phyloP scores from a whole-genome alignment of 1,140 invertebrate genomes.

The honey bee (Apis mellifera) region Amel_HAv3.1 CM009936.2:8275501-8276000 shows the following conservation, averaged over 20 bases:
- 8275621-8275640: constrained; percentile 1
- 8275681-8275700: constrained; percentile 27
- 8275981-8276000: constrained; percentile 8
- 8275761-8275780: neutral
- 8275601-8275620: constrained; percentile 32
- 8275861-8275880: constrained; percentile 37
- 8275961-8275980: constrained; percentile 52
- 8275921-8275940: neutral
- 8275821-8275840: neutral
- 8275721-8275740: constrained; percentile 22
- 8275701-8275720: constrained; percentile 54
- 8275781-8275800: neutral
- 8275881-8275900: neutral
- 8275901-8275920: neutral
- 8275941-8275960: constrained; percentile 13
- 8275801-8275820: neutral
- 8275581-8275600: constrained; percentile 14
- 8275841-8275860: constrained; percentile 51
- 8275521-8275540: constrained; percentile 7
- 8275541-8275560: constrained; percentile 15
- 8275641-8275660: neutral
- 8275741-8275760: constrained; percentile 48
- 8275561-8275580: constrained; percentile 7
- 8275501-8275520: neutral
- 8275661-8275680: constrained; percentile 19